Evolutionary conservation across 2,888 invertebrate species (phyloP), one percentile per base, ranked within the genome.

Genomic region (Clanis bilineata): DNA sequence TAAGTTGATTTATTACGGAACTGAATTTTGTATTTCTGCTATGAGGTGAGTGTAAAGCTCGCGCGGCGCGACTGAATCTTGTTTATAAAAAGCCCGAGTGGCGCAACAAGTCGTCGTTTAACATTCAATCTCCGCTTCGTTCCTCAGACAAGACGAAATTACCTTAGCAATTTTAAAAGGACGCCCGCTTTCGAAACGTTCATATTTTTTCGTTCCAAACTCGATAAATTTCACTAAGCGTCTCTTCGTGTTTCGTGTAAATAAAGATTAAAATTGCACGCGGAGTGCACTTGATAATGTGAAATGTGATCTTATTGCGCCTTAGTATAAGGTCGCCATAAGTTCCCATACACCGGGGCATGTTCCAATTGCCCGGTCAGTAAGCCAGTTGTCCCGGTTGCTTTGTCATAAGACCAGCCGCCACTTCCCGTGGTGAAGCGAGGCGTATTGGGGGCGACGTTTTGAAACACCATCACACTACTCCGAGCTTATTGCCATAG

Each of bases 41-140:
- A 36, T 36, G 12, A 9, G 12, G 9, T 1, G 3, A 36, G 5
- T 32, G 36, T 36, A 12, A 36, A 32, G 2, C 12, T 36, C 12
- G 3, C 36, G 36, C 36, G 10, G 9, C 36, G 12, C 12, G 12
- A 36, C 36, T 36, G 12, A 36, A 36, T 36, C 12, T 36, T 36
- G 12, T 36, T 36, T 10, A 12, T 36, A 12, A 10, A 1, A 36
- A 12, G 36, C 12, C 36, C 12, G 36, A 36, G 36, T 36, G 12
- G 28, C 47, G 47, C 47, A 51, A 51, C 47, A 51, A 51, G 47
- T 51, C 28, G 15, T 3, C 15, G 47, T 28, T 51, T 51, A 51
- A 51, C 15, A 51, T 51, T 28, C 47, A 51, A 28, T 51, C 6
- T 51, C 3, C 47, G 28, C 47, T 28, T 15, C 47, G 47, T 51